phyloP scores from a whole-genome alignment of 2,113 vertebrate genomes.

The Ramphastos sulfuratus region DNA sequence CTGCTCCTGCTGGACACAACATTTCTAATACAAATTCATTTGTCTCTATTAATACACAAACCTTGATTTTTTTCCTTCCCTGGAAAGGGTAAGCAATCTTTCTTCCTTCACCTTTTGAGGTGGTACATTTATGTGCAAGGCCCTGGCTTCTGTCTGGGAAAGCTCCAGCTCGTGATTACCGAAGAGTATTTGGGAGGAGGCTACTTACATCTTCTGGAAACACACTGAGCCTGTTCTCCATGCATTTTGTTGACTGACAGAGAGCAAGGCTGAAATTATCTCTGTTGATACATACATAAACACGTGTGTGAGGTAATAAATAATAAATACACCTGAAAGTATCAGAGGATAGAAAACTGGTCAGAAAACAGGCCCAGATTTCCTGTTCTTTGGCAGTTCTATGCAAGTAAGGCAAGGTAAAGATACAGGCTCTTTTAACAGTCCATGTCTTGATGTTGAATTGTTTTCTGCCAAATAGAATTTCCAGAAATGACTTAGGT shows the following conservation, averaged over 20 bases:
- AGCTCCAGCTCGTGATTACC: neutral
- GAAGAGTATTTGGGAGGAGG: neutral
- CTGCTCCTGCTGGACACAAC: too few relatives aligned
- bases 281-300: neutral
- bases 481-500: neutral
- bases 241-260: neutral
- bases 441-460: neutral
- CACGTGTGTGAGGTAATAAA: neutral
- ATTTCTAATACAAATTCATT: neutral
- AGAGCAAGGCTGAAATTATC: neutral
- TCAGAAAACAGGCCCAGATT: neutral
- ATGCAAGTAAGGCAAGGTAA: neutral
- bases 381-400: neutral
- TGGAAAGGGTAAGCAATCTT: neutral
- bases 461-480: neutral
- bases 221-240: neutral
- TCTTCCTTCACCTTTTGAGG: neutral
- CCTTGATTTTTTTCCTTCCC: neutral
- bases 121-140: neutral
- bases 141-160: neutral
- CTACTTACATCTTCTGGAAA: neutral
- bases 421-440: neutral
- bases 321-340: neutral
- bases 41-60: neutral
- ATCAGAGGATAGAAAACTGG: neutral